These are phyloP conservation scores for Phaetusa simplex DNA, from an alignment of 2,113 vertebrate genomes.

Conservation along the genomic window DNA sequence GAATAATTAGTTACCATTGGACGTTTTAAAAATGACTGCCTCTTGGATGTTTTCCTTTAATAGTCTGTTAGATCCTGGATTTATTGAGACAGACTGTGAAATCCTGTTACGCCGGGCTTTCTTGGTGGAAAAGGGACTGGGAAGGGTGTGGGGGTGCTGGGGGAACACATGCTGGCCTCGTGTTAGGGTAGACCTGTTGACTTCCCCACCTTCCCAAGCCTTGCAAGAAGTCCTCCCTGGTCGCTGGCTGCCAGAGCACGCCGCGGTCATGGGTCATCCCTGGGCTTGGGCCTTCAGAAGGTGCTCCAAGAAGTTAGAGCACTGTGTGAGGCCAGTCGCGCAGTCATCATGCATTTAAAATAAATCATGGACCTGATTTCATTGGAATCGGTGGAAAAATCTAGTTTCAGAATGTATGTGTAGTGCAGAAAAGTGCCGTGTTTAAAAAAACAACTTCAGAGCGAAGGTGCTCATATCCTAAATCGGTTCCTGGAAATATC, in stretches of 20 bases:
- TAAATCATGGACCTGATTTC: not conserved
- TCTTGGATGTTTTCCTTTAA: slow-evolving; percentile 48
- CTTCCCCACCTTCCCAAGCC: not conserved
- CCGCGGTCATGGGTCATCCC: fast-evolving
- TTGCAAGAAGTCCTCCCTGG: not conserved
- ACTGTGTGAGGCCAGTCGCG: not conserved
- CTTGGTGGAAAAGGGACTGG: not conserved
- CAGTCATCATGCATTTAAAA: not conserved
- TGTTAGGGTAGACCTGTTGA: not conserved
- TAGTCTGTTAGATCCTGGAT: slow-evolving; percentile 44
- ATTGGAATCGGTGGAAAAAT: not conserved
- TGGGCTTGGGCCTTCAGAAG: not conserved
- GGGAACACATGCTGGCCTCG: fast-evolving
- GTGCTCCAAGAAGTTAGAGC: not conserved
- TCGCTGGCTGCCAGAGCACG: fast-evolving
- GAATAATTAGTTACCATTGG: slow-evolving; percentile 44
- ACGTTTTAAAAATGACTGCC: slow-evolving; percentile 26
- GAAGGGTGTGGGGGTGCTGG: not conserved
- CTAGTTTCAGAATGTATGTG: not conserved
- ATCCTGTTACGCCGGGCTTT: not conserved
- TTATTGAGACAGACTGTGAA: slow-evolving; percentile 56
- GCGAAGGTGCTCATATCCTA: slow-evolving; percentile 15
- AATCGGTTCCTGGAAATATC: slow-evolving; percentile 53
- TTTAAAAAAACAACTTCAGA: not conserved
- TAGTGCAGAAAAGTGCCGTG: not conserved